These are phyloP conservation scores for Cottoperca gobio DNA, from an alignment of 2,797 vertebrate species.

Conservation along the genomic window DNA sequence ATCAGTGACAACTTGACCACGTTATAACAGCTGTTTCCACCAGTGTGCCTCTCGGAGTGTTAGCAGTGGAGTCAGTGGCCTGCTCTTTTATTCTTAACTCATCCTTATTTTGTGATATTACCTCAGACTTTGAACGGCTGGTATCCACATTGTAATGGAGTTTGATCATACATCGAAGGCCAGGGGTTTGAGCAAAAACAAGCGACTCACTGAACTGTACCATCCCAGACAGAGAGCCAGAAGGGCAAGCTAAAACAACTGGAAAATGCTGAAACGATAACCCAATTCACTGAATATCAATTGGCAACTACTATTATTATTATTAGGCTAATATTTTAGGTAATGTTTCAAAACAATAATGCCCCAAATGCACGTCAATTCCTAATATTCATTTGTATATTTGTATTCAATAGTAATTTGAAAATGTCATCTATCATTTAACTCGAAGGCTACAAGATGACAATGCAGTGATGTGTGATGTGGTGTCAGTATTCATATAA, in stretches of 20 bases:
- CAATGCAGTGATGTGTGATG: too few species aligned
- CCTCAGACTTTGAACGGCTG: background rate
- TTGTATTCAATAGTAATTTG: too few species aligned
- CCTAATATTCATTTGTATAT: too few species aligned
- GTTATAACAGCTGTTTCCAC: background rate
- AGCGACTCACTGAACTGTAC: background rate
- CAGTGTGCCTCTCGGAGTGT: background rate
- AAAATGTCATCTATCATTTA: too few species aligned
- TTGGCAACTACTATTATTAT: too few species aligned
- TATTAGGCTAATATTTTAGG: too few species aligned
- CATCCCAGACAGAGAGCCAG: too few species aligned
- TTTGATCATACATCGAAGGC: background rate
- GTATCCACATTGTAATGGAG: background rate
- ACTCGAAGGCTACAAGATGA: too few species aligned
- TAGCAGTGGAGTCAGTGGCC: background rate
- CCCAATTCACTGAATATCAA: background rate
- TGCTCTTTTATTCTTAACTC: background rate
- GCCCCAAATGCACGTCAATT: too few species aligned
- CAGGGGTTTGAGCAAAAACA: too few species aligned
- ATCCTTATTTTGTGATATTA: background rate
- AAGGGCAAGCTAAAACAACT: too few species aligned
- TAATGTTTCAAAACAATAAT: too few species aligned
- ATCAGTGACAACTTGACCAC: slow-evolving; percentile 9
- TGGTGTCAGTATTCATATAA: background rate
- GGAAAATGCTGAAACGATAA: background rate